phyloP scores from a whole-genome alignment of 2,113 vertebrate species.

The Ornithorhynchus anatinus region DNA sequence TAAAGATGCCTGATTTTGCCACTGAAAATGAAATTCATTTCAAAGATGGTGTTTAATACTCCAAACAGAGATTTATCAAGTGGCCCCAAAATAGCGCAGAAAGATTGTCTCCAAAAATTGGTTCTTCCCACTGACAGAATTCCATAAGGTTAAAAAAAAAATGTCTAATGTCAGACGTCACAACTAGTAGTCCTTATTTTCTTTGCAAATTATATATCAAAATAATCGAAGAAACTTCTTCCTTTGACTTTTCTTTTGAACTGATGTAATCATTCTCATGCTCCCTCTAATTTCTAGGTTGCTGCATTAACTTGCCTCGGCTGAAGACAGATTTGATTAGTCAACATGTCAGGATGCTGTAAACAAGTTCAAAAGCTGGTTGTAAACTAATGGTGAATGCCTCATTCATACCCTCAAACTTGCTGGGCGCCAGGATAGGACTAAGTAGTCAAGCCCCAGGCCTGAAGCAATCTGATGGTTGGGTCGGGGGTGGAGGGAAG shows the following conservation, averaged over 20 bases:
- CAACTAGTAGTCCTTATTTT: neutral
- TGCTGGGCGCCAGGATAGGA: conserved; percentile 30
- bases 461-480: neutral
- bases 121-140: no score
- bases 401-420: conserved; percentile 16
- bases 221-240: neutral
- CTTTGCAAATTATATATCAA: neutral
- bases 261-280: neutral
- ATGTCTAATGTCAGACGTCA: neutral
- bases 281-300: neutral
- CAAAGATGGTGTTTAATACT: no score
- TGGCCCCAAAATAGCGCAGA: no score
- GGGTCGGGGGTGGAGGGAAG: no score
- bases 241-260: neutral
- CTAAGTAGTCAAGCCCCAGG: neutral
- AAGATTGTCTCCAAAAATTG: no score
- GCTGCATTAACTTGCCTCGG: neutral
- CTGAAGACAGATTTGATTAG: neutral
- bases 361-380: neutral
- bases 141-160: no score
- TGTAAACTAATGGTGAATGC: conserved; percentile 8
- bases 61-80: no score
- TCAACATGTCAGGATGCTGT: neutral
- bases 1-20: no score
- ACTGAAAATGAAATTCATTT: no score